Percentiles rank a stretch among this genome's conserved stretches.
These are phyloP conservation scores for Cydia splendana DNA, from an alignment of 1,140 invertebrate species.

Conservation along the genomic window DNA sequence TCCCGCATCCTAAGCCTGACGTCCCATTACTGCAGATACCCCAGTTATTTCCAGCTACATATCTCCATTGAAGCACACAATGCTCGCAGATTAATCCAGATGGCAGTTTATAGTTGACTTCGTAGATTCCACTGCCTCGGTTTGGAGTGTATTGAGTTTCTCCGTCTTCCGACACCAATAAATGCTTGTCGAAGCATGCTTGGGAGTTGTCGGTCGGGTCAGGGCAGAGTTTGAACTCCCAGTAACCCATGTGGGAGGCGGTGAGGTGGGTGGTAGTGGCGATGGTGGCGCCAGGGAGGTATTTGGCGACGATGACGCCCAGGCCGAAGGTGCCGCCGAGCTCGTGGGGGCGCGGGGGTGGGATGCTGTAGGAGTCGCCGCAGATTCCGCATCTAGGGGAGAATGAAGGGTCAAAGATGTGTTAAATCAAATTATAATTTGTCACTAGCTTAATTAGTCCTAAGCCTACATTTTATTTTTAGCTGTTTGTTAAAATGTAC, in stretches of 20 bases:
- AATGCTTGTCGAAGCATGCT: conserved; percentile 87
- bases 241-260: conserved; percentile 90
- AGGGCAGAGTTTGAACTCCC: conserved; percentile 91
- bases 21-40: conserved; percentile 86
- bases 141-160: conserved; percentile 85
- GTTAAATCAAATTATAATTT: too few relatives aligned
- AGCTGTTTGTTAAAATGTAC: too few relatives aligned
- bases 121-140: conserved; percentile 85
- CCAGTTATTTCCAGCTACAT: conserved; percentile 90
- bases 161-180: conserved; percentile 80
- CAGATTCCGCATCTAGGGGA: conserved; percentile 86
- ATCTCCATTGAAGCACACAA: conserved; percentile 91
- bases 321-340: conserved; percentile 89
- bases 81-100: conserved; percentile 85
- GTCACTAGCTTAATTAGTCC: too few relatives aligned
- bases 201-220: conserved; percentile 81
- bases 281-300: conserved; percentile 83
- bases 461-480: too few relatives aligned
- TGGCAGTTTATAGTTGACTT: conserved; percentile 85
- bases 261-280: conserved; percentile 87
- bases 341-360: conserved; percentile 88
- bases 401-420: neutral
- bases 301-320: conserved; percentile 87
- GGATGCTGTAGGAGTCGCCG: conserved; percentile 89
- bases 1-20: conserved; percentile 86